Evolutionary conservation across 2,113 vertebrate species (phyloP).

Genomic region (Chroicocephalus ridibundus): DNA sequence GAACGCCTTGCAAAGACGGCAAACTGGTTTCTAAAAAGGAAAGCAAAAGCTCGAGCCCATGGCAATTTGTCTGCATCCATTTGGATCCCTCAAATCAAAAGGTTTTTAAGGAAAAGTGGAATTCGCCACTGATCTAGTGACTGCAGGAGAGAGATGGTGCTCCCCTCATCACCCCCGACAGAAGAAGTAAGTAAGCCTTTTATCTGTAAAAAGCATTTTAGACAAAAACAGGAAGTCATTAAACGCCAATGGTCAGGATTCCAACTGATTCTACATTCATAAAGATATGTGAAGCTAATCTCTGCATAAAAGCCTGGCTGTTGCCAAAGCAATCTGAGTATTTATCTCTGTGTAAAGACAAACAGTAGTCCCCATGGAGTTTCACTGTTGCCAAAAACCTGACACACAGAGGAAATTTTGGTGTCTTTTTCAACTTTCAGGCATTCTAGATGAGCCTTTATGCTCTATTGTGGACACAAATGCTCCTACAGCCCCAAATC

Average conservation of each 20-base stretch:
- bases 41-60: background rate
- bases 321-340: slow-evolving; percentile 67
- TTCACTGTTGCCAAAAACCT: slow-evolving; percentile 47
- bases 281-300: slow-evolving; percentile 56
- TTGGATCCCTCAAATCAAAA: background rate
- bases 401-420: slow-evolving; percentile 49
- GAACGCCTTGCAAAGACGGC: background rate
- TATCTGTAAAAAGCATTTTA: slow-evolving; percentile 25
- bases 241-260: slow-evolving; percentile 38
- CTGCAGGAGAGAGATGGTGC: background rate
- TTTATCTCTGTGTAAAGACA: slow-evolving; percentile 64
- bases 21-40: background rate
- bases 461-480: background rate
- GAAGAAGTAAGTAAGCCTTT: background rate
- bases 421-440: slow-evolving; percentile 21
- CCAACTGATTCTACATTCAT: slow-evolving; percentile 36
- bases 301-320: slow-evolving; percentile 52
- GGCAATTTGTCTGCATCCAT: background rate
- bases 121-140: background rate
- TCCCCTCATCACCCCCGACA: accelerated
- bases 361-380: slow-evolving; percentile 28
- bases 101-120: background rate
- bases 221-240: slow-evolving; percentile 49
- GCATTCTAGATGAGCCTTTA: slow-evolving; percentile 7
- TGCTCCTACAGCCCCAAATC: background rate